These are phyloP conservation scores for Bombylius discolor DNA, from an alignment of 2,888 invertebrate species.

Conservation along the genomic window DNA sequence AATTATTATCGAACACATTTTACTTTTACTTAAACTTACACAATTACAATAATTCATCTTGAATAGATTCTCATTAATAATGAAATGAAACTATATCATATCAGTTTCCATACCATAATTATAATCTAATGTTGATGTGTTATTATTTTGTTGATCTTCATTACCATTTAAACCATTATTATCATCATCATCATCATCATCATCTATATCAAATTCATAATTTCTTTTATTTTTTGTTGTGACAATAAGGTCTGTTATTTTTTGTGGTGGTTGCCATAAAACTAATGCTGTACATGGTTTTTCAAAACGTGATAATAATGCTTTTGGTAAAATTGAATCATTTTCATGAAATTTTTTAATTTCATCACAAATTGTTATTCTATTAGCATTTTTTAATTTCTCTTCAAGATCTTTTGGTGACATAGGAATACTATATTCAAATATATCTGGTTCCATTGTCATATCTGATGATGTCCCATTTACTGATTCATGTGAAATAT, in stretches of 20 bases:
- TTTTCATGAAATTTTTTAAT: conserved; percentile 44
- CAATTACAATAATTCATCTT: no score
- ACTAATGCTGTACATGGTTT: conserved; percentile 68
- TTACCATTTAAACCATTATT: conserved; percentile 12
- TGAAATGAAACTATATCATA: conserved; percentile 18
- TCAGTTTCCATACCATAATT: conserved; percentile 36
- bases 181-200: conserved; percentile 12
- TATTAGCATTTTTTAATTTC: conserved; percentile 39
- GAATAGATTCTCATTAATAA: no score
- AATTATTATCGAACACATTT: no score
- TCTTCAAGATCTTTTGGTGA: conserved; percentile 32
- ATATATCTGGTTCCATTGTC: conserved; percentile 17
- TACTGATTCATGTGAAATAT: conserved; percentile 16
- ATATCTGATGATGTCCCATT: conserved; percentile 4
- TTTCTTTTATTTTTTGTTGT: background rate
- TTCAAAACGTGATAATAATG: conserved; percentile 50
- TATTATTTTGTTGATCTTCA: conserved; percentile 28
- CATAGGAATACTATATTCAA: conserved; percentile 16
- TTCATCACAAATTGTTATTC: conserved; percentile 55
- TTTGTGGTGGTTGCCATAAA: conserved; percentile 63
- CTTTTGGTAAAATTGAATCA: conserved; percentile 52
- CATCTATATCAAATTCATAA: conserved; percentile 16
- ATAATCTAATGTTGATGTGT: conserved; percentile 34
- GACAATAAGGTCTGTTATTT: conserved; percentile 24
- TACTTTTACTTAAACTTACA: no score